phyloP scores from a whole-genome alignment of 2,888 invertebrate genomes.

The Drosophila kambysellisi region DNA sequence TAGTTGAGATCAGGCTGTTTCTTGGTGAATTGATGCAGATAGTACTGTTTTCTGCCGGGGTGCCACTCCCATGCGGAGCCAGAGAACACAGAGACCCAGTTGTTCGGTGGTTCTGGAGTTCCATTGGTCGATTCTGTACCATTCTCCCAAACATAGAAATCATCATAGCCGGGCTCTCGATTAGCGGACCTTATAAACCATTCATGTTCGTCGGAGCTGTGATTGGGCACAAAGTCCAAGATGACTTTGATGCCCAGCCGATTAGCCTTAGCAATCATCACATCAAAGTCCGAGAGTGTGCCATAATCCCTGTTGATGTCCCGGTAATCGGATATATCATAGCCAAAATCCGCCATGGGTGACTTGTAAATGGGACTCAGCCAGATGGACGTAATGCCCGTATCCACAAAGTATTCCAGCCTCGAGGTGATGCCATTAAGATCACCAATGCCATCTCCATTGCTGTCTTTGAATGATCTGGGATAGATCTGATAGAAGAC shows the following conservation, averaged over 20 bases:
- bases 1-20: conserved; percentile 94
- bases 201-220: conserved; percentile 90
- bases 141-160: conserved; percentile 91
- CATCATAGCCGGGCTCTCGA: conserved; percentile 87
- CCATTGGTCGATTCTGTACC: conserved; percentile 83
- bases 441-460: conserved; percentile 91
- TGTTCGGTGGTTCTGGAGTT: conserved; percentile 88
- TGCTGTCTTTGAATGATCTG: conserved; percentile 91
- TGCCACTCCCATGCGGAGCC: conserved; percentile 92
- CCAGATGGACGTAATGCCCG: conserved; percentile 89
- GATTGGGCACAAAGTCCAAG: conserved; percentile 90
- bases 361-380: conserved; percentile 88
- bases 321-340: conserved; percentile 90
- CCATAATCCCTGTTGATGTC: conserved; percentile 90
- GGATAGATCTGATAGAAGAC: conserved; percentile 93
- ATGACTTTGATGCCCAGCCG: conserved; percentile 87
- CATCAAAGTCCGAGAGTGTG: conserved; percentile 89
- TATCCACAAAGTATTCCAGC: conserved; percentile 88
- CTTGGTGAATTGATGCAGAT: conserved; percentile 91
- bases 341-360: conserved; percentile 92
- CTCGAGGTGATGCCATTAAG: conserved; percentile 87
- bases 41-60: conserved; percentile 88
- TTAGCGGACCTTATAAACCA: conserved; percentile 91
- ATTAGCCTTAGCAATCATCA: conserved; percentile 87
- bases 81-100: conserved; percentile 88